Conservation (phyloP, 2,113 vertebrate species). For the Larimichthys polyactis region DNA sequence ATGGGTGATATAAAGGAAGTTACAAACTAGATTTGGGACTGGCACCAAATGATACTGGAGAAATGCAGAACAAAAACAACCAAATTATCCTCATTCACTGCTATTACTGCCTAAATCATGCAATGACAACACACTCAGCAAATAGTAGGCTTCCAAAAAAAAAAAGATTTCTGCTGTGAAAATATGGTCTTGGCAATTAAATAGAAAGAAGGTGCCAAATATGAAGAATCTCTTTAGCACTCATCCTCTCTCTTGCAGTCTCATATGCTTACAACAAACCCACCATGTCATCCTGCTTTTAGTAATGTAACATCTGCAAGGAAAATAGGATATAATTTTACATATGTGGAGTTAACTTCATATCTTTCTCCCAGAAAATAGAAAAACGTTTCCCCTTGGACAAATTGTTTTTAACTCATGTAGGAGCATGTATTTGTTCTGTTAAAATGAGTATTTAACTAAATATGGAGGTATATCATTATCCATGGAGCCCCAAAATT, state of each 20-base stretch:
- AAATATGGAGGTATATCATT: neutral
- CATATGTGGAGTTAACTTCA: neutral
- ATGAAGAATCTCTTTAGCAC: neutral
- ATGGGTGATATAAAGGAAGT: conserved; percentile 20
- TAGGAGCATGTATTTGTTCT: neutral
- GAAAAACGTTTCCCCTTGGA: no score
- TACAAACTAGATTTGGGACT: conserved; percentile 32
- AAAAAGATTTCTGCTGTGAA: neutral
- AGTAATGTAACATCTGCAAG: neutral
- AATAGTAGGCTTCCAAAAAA: neutral
- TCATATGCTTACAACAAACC: neutral
- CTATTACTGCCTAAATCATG: conserved; percentile 6
- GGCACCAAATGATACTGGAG: conserved; percentile 10
- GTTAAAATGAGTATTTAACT: neutral
- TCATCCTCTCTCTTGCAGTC: conserved; percentile 5
- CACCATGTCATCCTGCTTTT: neutral
- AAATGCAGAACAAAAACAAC: conserved; percentile 38
- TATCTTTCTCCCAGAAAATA: neutral
- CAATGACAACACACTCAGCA: neutral
- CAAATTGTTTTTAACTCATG: neutral
- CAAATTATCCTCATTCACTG: conserved; percentile 21
- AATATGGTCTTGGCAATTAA: conserved; percentile 6
- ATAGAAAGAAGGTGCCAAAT: neutral
- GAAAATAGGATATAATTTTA: neutral
- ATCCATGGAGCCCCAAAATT: no score